Conservation (phyloP, 2,113 vertebrate genomes). For the Gopherus flavomarginatus region DNA sequence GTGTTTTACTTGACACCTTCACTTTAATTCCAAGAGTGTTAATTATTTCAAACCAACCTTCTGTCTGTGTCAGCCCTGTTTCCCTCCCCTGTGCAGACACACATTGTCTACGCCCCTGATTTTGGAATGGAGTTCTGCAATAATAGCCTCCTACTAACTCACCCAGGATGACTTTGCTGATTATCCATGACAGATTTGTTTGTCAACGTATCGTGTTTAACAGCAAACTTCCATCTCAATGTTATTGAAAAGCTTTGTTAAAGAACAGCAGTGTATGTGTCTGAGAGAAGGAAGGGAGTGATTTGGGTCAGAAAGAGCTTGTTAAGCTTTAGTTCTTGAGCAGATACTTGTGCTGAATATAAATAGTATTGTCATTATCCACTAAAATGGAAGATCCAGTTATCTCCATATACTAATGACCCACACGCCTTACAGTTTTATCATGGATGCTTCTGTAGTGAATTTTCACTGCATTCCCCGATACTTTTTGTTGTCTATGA, state of each 20-base stretch:
- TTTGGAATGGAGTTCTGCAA: neutral
- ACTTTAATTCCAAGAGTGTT: neutral
- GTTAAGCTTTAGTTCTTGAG: neutral
- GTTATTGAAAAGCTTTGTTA: neutral
- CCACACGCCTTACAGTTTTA: neutral
- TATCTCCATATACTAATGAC: neutral
- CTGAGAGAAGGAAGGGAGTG: neutral
- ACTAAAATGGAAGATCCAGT: neutral
- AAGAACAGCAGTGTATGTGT: neutral
- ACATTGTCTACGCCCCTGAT: neutral
- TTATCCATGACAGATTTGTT: neutral
- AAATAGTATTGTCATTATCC: neutral
- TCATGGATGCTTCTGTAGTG: neutral
- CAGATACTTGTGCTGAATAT: neutral
- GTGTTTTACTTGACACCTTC: neutral
- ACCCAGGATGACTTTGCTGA: neutral
- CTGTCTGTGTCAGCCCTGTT: neutral
- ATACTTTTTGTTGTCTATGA: conserved; percentile 20
- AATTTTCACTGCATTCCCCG: conserved; percentile 5
- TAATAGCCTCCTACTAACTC: neutral
- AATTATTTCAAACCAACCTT: neutral
- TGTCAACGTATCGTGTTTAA: neutral
- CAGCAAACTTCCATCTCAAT: neutral
- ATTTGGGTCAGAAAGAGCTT: neutral
- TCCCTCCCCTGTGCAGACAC: neutral